Base-by-base conservation (phyloP, 2,888 invertebrate genomes). In the Xestia xanthographa region DNA sequence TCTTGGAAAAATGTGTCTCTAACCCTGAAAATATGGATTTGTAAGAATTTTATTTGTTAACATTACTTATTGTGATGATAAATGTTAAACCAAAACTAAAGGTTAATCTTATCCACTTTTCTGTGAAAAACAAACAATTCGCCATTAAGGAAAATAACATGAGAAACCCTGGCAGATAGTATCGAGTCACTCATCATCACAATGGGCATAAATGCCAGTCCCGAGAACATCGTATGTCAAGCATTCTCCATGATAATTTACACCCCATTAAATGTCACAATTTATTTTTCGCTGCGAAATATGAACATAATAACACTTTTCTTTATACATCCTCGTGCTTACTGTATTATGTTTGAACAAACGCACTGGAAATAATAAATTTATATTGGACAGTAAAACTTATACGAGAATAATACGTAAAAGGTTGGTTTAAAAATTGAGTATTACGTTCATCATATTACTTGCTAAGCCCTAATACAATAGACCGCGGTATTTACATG, bases 261-360 rank as follows among this genome's bases (percentile, higher is more conserved):
- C 74, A 74, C 81, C 26, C 73, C 72, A 84, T 77, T 84, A 48
- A 83, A 77, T 60, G 62, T 68, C 65, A 22, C 26, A 58, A 34
- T 56, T 29, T 45, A 66, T 83, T 65, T 48, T 66, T 43, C n/a
- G 41, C n/a, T 17, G 22, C 5, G 22, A 4, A 60, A 56, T 60
- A 12, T 45, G 29, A 56, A 34, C 26, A 80, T 34, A 29, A 72
- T 72, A 48, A 41, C 34, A 50, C 4, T 56, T 56, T 5, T 5
- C 5, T 34, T 22, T 58, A 26, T 26, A 41, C 14, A 5, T 3
- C 6, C 3, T n/a, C 17, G 1, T 34, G 45, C 6, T 58, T 29
- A 48, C 48, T 48, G 26, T 50, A 29, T 38, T 41, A 3, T 60
- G 2, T 76, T 43, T 34, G 9, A 50, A 63, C 17, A 26, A 63